Evolutionary conservation across 2,113 vertebrate genomes (phyloP).

Genomic region (Urocynchramus pylzowi): DNA sequence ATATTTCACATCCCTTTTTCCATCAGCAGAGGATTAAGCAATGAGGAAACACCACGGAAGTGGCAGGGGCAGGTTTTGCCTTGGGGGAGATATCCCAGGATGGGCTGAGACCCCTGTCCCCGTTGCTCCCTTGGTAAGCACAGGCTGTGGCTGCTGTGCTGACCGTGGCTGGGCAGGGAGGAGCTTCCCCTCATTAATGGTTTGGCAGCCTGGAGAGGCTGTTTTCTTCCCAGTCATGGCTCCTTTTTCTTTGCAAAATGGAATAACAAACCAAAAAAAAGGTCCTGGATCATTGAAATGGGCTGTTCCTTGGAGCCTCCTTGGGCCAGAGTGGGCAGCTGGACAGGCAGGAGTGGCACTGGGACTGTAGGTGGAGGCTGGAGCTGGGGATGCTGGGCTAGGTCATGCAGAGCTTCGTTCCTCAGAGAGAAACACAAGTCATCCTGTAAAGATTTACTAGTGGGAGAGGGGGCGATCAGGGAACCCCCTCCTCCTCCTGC

Average conservation of each 20-base stretch:
- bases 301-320: neutral
- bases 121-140: neutral
- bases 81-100: neutral
- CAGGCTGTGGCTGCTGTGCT: neutral
- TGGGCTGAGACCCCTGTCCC: neutral
- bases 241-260: neutral
- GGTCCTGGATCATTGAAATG: accelerated
- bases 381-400: neutral
- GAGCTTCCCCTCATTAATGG: neutral
- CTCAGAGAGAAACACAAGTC: neutral
- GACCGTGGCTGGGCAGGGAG: neutral
- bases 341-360: neutral
- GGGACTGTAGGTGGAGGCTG: neutral
- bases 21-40: neutral
- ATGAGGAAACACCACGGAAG: neutral
- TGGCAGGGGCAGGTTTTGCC: neutral
- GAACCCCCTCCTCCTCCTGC: neutral
- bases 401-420: neutral
- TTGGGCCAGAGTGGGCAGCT: neutral
- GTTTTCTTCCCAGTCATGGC: neutral
- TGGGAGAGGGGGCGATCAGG: accelerated
- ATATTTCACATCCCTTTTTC: neutral
- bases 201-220: neutral
- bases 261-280: neutral
- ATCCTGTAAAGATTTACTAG: neutral